Base-by-base conservation (phyloP, 2,888 invertebrate genomes). In the Netelia virgata region DNA sequence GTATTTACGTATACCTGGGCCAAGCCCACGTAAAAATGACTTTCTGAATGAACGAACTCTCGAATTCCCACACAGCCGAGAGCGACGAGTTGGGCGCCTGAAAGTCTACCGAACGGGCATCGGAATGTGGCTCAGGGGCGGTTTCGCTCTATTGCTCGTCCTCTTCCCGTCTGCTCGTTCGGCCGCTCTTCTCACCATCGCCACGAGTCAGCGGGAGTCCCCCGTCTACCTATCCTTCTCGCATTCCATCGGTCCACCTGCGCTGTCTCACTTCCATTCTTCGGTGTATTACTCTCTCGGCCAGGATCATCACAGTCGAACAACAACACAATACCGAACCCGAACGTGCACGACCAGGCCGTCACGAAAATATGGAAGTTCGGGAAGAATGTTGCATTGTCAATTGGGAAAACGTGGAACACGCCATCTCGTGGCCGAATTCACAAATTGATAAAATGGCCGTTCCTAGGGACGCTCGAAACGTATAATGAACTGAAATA, bases 11-110 rank as follows among this genome's bases (percentile, higher is more conserved):
- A 70, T 86, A 83, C 86, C 83, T 83, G 82, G 53, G n/a, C 69
- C 14, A 57, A 64, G 41, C 73, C 41, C 74, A 66, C 85, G 87
- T 87, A 86, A 86, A 86, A 86, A 86, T 86, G 85, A 87, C 85
- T 87, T 86, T 61, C 57, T 77, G 76, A 76, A 77, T 75, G 79
- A 76, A 84, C 66, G 68, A 16, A 41, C 70, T 69, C 77, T 55
- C 55, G 55, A 61, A 78, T 70, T 63, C 61, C 41, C 75, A 73
- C 66, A 59, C 28, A 74, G 16, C 10, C n/a, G 10, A 47, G 28
- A 59, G 63, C 36, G 70, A 78, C 78, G 78, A 78, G 78, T 78
- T 78, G 70, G 78, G 70, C 78, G 78, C 78, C 78, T 50, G 70
- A 78, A 70, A 78, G 78, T 78, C 78, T 78, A 55, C 78, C 77